Percentiles rank a stretch among this genome's conserved stretches.
These are phyloP conservation scores for Iphiclides podalirius DNA, from an alignment of 2,888 invertebrate species.

Conservation along the genomic window DNA sequence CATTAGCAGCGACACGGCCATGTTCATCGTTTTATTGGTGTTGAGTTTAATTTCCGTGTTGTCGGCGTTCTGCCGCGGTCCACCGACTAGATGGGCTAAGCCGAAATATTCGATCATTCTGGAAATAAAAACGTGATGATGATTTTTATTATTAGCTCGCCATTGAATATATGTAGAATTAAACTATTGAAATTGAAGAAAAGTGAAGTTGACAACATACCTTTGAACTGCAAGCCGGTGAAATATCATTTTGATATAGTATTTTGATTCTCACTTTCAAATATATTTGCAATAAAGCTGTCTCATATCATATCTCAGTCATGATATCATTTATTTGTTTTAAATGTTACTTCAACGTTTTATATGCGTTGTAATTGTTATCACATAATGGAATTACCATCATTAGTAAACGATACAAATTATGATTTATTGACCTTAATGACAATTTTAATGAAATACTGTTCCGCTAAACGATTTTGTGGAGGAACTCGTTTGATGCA, in stretches of 20 bases:
- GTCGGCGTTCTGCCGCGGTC: background rate
- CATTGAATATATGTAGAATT: too few species aligned
- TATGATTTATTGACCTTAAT: background rate
- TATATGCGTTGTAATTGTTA: conserved; percentile 4
- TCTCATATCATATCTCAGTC: background rate
- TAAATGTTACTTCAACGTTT: background rate
- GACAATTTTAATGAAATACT: background rate
- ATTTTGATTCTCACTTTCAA: background rate
- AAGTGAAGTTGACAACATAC: background rate
- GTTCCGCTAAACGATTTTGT: too few species aligned
- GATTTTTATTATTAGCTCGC: too few species aligned
- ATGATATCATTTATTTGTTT: background rate
- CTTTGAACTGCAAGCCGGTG: conserved; percentile 6
- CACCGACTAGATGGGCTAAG: background rate
- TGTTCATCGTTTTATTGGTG: background rate
- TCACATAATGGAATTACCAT: background rate
- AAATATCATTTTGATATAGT: conserved; percentile 9
- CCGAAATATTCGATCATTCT: conserved; percentile 10
- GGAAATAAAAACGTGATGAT: background rate
- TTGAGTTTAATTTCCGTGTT: background rate
- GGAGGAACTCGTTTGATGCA: too few species aligned
- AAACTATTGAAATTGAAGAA: background rate
- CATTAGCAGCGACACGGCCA: conserved; percentile 5
- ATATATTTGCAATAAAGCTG: background rate
- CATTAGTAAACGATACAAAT: conserved; percentile 1